Conservation (phyloP, 2,888 invertebrate genomes). For the Folsomia candida region DNA sequence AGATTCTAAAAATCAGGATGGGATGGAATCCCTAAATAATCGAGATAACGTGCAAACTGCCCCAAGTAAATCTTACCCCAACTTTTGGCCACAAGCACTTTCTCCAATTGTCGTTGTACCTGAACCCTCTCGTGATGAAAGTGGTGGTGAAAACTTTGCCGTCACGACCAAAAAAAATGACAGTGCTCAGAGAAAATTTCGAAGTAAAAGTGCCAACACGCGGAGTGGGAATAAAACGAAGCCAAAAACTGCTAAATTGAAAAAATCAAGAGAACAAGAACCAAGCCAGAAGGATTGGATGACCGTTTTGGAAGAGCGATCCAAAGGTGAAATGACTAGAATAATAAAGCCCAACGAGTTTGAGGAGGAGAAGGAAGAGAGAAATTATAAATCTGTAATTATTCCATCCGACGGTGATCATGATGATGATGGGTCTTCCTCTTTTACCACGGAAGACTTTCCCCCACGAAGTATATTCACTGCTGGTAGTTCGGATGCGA, state of each 20-base stretch:
- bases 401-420: background rate
- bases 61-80: background rate
- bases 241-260: background rate
- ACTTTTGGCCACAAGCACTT: background rate
- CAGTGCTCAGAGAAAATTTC: background rate
- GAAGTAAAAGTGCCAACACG: background rate
- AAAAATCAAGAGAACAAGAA: background rate
- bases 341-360: background rate
- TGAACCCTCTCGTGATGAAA: too few relatives aligned
- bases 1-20: background rate
- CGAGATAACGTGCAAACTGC: too few relatives aligned
- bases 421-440: background rate
- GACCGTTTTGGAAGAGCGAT: background rate
- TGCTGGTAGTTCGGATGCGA: background rate
- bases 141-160: too few relatives aligned
- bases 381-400: background rate
- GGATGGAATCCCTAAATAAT: background rate
- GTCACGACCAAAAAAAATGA: background rate
- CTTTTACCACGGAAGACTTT: background rate
- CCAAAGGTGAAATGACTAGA: background rate
- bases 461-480: background rate
- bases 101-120: background rate
- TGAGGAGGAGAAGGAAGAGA: background rate
- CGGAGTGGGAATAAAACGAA: background rate
- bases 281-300: background rate